Conservation (phyloP, 2,888 invertebrate genomes). For the Hipparchia sbordonii region DNA sequence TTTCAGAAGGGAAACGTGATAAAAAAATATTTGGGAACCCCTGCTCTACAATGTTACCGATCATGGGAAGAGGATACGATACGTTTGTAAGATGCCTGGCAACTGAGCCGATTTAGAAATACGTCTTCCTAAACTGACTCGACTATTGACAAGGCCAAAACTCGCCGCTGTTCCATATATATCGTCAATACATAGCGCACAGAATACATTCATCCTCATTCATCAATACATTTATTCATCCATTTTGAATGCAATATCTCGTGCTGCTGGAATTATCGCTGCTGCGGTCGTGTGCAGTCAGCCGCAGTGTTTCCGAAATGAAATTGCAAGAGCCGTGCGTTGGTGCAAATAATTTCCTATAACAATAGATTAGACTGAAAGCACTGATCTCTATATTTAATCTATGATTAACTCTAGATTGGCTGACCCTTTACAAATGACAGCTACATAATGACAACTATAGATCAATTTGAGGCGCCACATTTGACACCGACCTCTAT, state of each 20-base stretch:
- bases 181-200: neutral
- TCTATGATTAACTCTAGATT: no score
- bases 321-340: conserved; percentile 44
- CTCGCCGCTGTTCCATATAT: neutral
- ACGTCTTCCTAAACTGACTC: neutral
- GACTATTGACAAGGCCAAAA: neutral
- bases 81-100: no score
- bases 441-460: no score
- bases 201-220: conserved; percentile 13
- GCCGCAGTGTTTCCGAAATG: conserved; percentile 50
- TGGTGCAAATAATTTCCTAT: conserved; percentile 18
- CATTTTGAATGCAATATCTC: conserved; percentile 30
- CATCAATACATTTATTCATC: conserved; percentile 24
- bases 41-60: no score
- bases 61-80: no score
- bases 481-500: no score
- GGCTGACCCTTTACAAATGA: no score
- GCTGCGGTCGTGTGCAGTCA: conserved; percentile 57
- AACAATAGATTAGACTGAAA: conserved; percentile 3
- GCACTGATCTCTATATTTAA: no score
- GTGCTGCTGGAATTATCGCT: conserved; percentile 44
- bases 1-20: no score
- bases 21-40: no score
- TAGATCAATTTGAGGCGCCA: no score
- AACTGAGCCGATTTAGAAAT: neutral